Base-by-base conservation (phyloP, 2,113 vertebrate species). In the Columba janthina region DNA sequence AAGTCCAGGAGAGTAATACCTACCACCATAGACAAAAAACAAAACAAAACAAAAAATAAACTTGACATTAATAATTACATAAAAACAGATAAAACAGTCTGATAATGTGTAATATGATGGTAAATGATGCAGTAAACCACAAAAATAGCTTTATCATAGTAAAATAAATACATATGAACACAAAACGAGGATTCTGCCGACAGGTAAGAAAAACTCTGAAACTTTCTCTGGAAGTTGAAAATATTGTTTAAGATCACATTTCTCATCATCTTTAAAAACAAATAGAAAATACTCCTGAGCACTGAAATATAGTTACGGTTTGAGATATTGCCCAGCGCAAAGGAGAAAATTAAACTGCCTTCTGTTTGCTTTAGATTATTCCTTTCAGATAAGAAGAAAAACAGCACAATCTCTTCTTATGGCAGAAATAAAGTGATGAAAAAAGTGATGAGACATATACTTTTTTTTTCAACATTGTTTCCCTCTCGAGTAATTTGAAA, bases 281-380 rank as follows among this genome's bases (percentile, higher is more conserved):
- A 93, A 84, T 8, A 89, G 76, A 77, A 96, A 89, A 91, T 28
- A 81, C 11, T 73, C 38, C 62, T 91, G 73, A 94, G 42, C 79
- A 64, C 8, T 83, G 91, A 92, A 74, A 70, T 76, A 81, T 3
- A 92, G 80, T 86, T 88, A 91, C 65, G 76, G 64, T 64, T 62
- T 94, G 66, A 95, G 88, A 64, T 91, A 95, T 32, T 93, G 64
- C 65, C 42, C 29, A 40, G 44, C 57, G 61, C 81, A 91, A 97
- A 95, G 84, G 34, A 94, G 85, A 96, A 96, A 96, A 97, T 81
- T 93, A 83, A 97, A 93, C 76, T 80, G 76, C 62, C 58, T 94
- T 94, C 84, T 90, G 75, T 91, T 96, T 95, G 66, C 38, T 89
- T 94, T 88, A 78, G 79, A 91, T 96, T 92, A 89, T 78, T 83